A percentile compares a stretch with the other conserved stretches of the same genome.
These are phyloP conservation scores for Pachypsylla venusta DNA, from an alignment of 1,140 invertebrate species.

Conservation along the genomic window DNA sequence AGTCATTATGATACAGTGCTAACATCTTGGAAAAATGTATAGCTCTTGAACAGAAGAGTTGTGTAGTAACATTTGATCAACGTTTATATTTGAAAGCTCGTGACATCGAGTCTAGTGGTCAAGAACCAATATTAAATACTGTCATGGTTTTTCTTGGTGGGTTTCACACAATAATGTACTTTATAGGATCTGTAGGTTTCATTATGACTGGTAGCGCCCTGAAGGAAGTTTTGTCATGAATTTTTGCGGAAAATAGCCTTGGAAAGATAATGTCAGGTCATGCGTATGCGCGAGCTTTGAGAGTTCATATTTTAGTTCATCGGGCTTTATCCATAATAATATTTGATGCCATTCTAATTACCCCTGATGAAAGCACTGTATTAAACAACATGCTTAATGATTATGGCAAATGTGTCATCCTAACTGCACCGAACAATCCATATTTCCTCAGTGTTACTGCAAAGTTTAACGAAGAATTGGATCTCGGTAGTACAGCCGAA, in stretches of 20 bases:
- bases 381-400: too few relatives aligned
- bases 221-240: conserved; percentile 21
- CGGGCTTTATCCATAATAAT: too few relatives aligned
- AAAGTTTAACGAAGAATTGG: too few relatives aligned
- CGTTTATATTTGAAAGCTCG: conserved; percentile 27
- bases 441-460: too few relatives aligned
- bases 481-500: conserved; percentile 28
- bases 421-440: too few relatives aligned
- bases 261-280: conserved; percentile 30
- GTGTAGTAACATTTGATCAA: conserved; percentile 29
- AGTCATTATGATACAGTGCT: conserved; percentile 11
- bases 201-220: conserved; percentile 22
- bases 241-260: conserved; percentile 28
- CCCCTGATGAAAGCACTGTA: too few relatives aligned
- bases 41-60: conserved; percentile 19
- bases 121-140: conserved; percentile 8
- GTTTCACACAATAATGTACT: conserved; percentile 25
- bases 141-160: too few relatives aligned
- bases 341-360: too few relatives aligned
- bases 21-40: conserved; percentile 11
- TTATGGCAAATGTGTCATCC: too few relatives aligned
- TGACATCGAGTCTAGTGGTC: conserved; percentile 16
- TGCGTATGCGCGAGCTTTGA: conserved; percentile 27
- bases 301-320: conserved; percentile 29
- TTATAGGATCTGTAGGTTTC: conserved; percentile 21